Base-by-base conservation (phyloP, 2,888 invertebrate species). In the Aproaerema taeniolella region DNA sequence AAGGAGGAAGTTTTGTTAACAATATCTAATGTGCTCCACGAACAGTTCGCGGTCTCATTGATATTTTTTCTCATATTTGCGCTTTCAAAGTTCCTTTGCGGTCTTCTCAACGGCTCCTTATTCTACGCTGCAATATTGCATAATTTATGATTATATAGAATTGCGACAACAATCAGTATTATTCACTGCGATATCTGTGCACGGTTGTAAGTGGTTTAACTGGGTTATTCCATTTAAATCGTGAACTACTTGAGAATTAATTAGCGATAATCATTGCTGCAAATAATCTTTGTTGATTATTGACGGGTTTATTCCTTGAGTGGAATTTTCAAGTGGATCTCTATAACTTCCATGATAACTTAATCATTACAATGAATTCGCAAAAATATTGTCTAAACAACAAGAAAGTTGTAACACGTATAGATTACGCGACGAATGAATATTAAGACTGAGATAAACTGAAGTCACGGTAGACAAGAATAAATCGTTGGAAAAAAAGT, bases 1-100 rank as follows among this genome's bases (percentile, higher is more conserved):
- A 56, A 73, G 69, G 67, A 85, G 85, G 85, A 86, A 86, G 85
- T 83, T 83, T 86, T 85, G 85, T 83, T 70, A 83, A 86, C 80
- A 86, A 86, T 86, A 86, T 82, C 80, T 85, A 86, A 85, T 85
- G 83, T 79, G 76, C 78, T 75, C 75, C 50, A 67, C 66, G 73
- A 70, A 70, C 59, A 58, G 62, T 47, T 54, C 47, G 82, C 85
- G 85, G 85, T 66, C 49, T 67, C 65, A 82, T 82, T 85, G 80
- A 83, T 77, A 75, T 66, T 64, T 76, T 79, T 81, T 70, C 81
- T 65, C 61, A 58, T 59, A 55, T 58, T 54, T 66, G 67, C 64
- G 59, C 61, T 61, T 70, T 59, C 63, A 62, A 70, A 71, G 70
- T 70, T 67, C 66, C 63, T 65, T 64, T 61, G 61, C 53, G 52